A percentile compares a stretch with the other conserved stretches of the same genome.
Evolutionary conservation across 2,888 invertebrate genomes (phyloP).

Genomic region (Julus scandinavius): DNA sequence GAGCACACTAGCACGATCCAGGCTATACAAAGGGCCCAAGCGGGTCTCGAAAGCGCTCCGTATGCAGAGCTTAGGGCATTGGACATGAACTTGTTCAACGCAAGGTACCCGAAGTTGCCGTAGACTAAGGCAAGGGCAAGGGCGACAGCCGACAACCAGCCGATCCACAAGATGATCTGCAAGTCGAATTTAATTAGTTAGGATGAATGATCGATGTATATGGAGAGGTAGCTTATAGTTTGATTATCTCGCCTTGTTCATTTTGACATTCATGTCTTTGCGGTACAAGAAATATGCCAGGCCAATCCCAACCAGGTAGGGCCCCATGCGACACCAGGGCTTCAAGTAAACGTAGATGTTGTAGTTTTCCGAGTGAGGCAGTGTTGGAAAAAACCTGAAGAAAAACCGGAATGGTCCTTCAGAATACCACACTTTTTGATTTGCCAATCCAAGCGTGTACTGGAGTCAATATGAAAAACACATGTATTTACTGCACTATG

Average conservation of each 20-base stretch:
- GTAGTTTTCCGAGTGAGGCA: background rate
- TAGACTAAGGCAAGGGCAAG: slow-evolving; percentile 48
- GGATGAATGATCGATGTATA: background rate
- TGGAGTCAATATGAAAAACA: background rate
- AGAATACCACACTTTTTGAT: background rate
- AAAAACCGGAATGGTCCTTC: background rate
- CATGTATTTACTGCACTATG: background rate
- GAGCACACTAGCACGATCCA: slow-evolving; percentile 54
- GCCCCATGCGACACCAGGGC: slow-evolving; percentile 61
- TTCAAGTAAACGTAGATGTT: slow-evolving; percentile 60
- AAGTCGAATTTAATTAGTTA: background rate
- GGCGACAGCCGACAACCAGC: slow-evolving; percentile 50
- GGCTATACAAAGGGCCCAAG: slow-evolving; percentile 52
- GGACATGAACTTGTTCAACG: background rate
- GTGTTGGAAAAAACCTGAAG: background rate
- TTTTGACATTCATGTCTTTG: slow-evolving; percentile 57
- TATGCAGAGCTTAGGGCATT: slow-evolving; percentile 25
- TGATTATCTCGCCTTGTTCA: background rate
- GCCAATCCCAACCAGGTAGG: slow-evolving; percentile 61
- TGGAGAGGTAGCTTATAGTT: background rate
- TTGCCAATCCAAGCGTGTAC: background rate
- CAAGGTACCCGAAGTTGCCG: slow-evolving; percentile 44
- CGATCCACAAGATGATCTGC: slow-evolving; percentile 46
- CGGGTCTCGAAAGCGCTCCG: slow-evolving; percentile 47
- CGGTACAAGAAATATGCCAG: slow-evolving; percentile 59